These are phyloP conservation scores for Amiota mariae DNA, from an alignment of 2,888 invertebrate species.

Conservation along the genomic window DNA sequence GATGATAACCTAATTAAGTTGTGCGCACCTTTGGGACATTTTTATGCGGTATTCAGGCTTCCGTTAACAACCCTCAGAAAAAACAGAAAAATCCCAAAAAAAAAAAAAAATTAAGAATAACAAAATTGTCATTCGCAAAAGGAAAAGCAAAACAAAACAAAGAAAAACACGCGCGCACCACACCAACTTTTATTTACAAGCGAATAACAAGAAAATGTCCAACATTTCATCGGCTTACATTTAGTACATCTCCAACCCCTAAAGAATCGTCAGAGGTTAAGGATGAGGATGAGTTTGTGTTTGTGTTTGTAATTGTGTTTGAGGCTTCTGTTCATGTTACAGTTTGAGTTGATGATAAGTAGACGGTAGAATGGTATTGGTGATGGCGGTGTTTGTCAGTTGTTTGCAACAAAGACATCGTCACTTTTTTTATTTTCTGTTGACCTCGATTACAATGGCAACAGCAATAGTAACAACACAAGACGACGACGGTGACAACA, in stretches of 20 bases:
- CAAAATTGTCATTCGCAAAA: slow-evolving; percentile 7
- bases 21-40: slow-evolving; percentile 49
- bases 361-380: no score
- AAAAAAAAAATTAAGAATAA: slow-evolving; percentile 25
- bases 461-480: slow-evolving; percentile 2
- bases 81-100: not conserved
- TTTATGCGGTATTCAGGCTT: slow-evolving; percentile 35
- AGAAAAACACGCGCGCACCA: slow-evolving; percentile 14
- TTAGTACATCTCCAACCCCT: no score
- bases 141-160: slow-evolving; percentile 5
- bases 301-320: no score
- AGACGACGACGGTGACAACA: not conserved
- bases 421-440: slow-evolving; percentile 17
- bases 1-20: slow-evolving; percentile 66
- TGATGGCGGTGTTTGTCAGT: no score
- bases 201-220: slow-evolving; percentile 60
- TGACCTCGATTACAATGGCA: slow-evolving; percentile 27
- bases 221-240: slow-evolving; percentile 47
- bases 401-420: no score
- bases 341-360: no score
- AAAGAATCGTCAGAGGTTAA: no score
- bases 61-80: slow-evolving; percentile 5
- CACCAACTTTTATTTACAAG: slow-evolving; percentile 54
- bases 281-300: no score
- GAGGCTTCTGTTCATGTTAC: no score